Conservation (phyloP, 2,113 vertebrate species). For the Laticauda colubrina region DNA sequence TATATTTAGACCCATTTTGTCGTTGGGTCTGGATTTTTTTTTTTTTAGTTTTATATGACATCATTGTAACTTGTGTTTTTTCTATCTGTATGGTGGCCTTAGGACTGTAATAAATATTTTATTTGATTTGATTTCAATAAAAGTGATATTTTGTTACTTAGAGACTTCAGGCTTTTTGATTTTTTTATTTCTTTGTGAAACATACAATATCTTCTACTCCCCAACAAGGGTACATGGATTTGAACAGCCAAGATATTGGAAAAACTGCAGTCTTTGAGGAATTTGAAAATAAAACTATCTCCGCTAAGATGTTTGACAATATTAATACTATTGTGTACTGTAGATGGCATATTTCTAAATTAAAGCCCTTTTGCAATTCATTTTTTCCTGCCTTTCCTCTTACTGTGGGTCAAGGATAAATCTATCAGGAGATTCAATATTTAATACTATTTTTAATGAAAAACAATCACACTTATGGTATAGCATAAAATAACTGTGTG, state of each 20-base stretch:
- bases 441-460: neutral
- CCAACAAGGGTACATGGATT: neutral
- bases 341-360: neutral
- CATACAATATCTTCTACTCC: constrained; percentile 21
- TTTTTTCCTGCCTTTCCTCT: neutral
- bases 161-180: neutral
- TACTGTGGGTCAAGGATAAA: neutral
- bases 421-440: neutral
- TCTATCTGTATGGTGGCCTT: neutral
- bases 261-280: constrained; percentile 27
- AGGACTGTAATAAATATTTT: neutral
- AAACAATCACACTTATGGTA: neutral
- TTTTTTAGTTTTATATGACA: neutral
- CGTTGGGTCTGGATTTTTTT: neutral
- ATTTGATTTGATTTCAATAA: constrained; percentile 9
- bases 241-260: constrained; percentile 5
- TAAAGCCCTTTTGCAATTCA: constrained; percentile 8
- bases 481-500: neutral
- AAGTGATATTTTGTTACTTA: neutral
- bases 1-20: neutral
- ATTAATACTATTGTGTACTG: neutral
- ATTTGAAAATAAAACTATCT: constrained; percentile 13
- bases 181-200: constrained; percentile 3
- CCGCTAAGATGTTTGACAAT: neutral
- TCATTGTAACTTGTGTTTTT: neutral